Base-by-base conservation (phyloP, 2,113 vertebrate genomes). In the Sarotherodon lohbergeri region DNA sequence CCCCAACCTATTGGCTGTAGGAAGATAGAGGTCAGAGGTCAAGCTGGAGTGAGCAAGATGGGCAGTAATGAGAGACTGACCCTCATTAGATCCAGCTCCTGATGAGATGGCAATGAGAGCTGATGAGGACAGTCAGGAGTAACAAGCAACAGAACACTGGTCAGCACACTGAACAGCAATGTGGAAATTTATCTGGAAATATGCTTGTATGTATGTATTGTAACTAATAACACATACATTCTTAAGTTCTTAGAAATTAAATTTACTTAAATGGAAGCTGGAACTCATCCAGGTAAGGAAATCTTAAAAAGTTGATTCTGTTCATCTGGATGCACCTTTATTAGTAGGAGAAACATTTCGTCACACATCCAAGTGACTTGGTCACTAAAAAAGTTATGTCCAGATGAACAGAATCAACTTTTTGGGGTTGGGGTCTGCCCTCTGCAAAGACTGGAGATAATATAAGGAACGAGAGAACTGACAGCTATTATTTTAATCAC, bases 81-180 rank as follows among this genome's bases (percentile, higher is more conserved):
- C 82, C 89, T 93, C 91, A 91, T 94, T 94, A 92, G 84, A 94
- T 93, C 88, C 27, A 85, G 34, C 55, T 90, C 81, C 87, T 84
- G 81, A 89, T 87, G 82, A 92, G 86, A 88, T n/a, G 56, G 92
- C 85, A 89, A 91, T 89, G 89, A 82, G 71, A 86, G 68, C 89
- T 91, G 94, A 92, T 89, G 84, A 89, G 80, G 76, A 88, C 84
- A 39, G 89, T 92, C 83, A 89, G 81, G 78, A 91, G 92, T 91
- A 91, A 92, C n/a, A 71, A 89, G 86, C 84, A 81, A 73, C 43
- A 36, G 57, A 83, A 27, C 29, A 19, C 24, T 17, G 73, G 39
- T 80, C 73, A 52, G 32, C 50, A 68, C 24, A 36, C 48, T 34
- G 39, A 32, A 46, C 46, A 73, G 66, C 61, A 52, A 14, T 63